Base-by-base conservation (phyloP, 2,888 invertebrate species). In the Lagria hirta region DNA sequence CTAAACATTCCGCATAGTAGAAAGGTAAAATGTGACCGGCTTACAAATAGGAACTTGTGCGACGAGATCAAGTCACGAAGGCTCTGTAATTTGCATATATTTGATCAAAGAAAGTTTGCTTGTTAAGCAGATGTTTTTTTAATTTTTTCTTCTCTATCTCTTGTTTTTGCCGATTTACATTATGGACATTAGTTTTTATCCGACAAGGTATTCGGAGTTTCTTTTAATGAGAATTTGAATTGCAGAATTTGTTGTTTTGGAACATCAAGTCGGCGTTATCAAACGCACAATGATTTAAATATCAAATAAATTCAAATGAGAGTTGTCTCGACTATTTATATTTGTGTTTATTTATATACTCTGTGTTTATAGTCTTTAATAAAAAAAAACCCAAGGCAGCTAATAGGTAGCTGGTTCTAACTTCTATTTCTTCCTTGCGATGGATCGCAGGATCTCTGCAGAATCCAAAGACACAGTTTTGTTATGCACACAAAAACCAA, bases 81-180 rank as follows among this genome's bases (percentile, higher is more conserved):
- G 28, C 38, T 40, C 35, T 37, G 56, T 61, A 56, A 65, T 65
- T 62, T 66, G 57, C 65, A 65, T 65, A 62, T 61, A 61, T 64
- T 63, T 64, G 64, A 65, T 64, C 64, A 65, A 65, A 66, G 66
- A 60, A 64, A 64, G 57, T 62, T 49, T 57, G 57, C 63, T 60
- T 58, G 60, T 62, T 63, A 61, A 63, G 61, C 58, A 58, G 58
- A 60, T 55, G 55, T 57, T 55, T 60, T 57, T 55, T 53, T 56
- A 53, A 51, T 49, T 52, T 54, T 49, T 44, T n/a, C n/a, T n/a
- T n/a, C n/a, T n/a, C n/a, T 46, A 36, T 48, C 36, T 46, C 63
- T 59, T 61, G 60, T 61, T 63, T 61, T 57, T 55, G 51, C 55
- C 53, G 57, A 66, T 64, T 64, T 65, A 55, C 64, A 64, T 65